Conservation (phyloP, 1,140 invertebrate genomes). For the Nephotettix cincticeps region DNA sequence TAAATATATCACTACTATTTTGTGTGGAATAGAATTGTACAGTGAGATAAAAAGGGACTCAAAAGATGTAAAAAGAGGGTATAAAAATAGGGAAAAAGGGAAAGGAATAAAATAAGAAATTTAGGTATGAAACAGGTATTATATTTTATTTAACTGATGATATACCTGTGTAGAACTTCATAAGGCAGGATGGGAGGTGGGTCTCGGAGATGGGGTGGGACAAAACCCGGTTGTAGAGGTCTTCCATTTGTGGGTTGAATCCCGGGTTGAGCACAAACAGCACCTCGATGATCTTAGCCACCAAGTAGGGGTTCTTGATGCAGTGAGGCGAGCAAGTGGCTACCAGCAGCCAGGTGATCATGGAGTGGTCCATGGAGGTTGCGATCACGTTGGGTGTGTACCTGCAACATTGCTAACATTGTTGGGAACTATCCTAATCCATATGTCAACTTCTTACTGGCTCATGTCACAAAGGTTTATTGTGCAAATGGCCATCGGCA, state of each 20-base stretch:
- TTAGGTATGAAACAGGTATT: too few species aligned
- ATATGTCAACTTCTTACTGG: too few species aligned
- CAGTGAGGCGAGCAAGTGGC: constrained; percentile 87
- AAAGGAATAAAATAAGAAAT: too few species aligned
- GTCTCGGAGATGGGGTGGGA: constrained; percentile 83
- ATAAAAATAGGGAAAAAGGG: too few species aligned
- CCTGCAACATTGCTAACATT: constrained; percentile 54
- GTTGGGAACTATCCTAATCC: neutral
- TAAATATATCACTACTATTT: too few species aligned
- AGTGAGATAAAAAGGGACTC: too few species aligned
- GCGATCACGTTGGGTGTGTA: constrained; percentile 73
- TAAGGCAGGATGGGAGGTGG: constrained; percentile 80
- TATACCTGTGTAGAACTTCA: constrained; percentile 97
- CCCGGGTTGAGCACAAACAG: constrained; percentile 89
- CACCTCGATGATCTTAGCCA: constrained; percentile 93
- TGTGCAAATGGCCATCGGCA: too few species aligned
- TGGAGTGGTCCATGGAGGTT: constrained; percentile 74
- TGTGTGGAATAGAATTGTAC: too few species aligned
- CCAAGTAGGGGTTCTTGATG: constrained; percentile 94
- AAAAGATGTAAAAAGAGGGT: too few species aligned
- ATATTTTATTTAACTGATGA: too few species aligned
- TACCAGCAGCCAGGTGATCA: constrained; percentile 86
- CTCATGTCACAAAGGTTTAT: too few species aligned
- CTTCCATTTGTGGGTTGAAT: constrained; percentile 66
- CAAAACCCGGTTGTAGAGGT: constrained; percentile 68